These are phyloP conservation scores for Apeira syringaria DNA, from an alignment of 2,888 invertebrate genomes.

Conservation along the genomic window DNA sequence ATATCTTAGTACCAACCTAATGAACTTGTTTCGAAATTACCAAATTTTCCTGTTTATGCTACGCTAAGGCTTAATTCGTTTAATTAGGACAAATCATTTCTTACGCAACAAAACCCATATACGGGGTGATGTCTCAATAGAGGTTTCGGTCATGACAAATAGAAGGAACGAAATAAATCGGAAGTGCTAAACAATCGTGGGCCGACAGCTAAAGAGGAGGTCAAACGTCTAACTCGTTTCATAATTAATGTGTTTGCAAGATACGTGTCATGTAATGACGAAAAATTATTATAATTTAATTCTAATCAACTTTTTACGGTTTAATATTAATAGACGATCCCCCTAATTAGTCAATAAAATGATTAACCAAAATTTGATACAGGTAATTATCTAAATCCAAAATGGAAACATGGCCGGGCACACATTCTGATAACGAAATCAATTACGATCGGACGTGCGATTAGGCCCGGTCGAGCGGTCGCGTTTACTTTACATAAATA, in stretches of 20 bases:
- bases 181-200: slow-evolving; percentile 22
- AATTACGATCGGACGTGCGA: slow-evolving; percentile 52
- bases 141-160: slow-evolving; percentile 18
- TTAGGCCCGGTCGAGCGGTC: slow-evolving; percentile 51
- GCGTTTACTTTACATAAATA: slow-evolving; percentile 61
- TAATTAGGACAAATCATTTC: slow-evolving; percentile 19
- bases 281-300: slow-evolving; percentile 30
- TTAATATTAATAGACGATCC: slow-evolving; percentile 28
- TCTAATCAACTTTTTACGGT: slow-evolving; percentile 31
- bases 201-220: slow-evolving; percentile 5
- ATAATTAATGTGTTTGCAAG: slow-evolving; percentile 20
- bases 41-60: neutral
- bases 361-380: slow-evolving; percentile 40
- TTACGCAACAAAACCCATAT: slow-evolving; percentile 14
- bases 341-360: slow-evolving; percentile 38
- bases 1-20: too few relatives aligned
- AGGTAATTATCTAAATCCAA: slow-evolving; percentile 38
- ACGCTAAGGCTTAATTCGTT: slow-evolving; percentile 12
- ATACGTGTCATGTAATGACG: slow-evolving; percentile 18
- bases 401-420: slow-evolving; percentile 40
- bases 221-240: slow-evolving; percentile 13
- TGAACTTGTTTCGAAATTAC: slow-evolving; percentile 10
- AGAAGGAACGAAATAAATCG: too few relatives aligned
- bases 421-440: slow-evolving; percentile 52
- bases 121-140: slow-evolving; percentile 27